Evolutionary conservation across 1,140 invertebrate genomes (phyloP).

Genomic region (Mactra quadrangularis): DNA sequence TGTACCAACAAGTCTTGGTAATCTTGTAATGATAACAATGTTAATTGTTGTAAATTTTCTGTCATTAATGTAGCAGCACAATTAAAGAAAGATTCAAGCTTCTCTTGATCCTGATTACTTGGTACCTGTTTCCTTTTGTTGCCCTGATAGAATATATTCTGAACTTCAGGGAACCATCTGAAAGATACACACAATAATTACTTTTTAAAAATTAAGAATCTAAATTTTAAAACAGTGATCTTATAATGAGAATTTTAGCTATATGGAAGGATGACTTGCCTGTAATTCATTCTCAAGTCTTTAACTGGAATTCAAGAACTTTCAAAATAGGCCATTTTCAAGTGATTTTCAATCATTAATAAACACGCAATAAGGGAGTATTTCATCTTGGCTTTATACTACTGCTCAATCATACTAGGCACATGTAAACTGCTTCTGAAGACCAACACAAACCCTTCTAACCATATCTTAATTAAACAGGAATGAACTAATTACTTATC

Average conservation of each 20-base stretch:
- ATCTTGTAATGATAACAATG: constrained; percentile 91
- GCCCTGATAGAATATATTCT: constrained; percentile 86
- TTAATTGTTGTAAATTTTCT: constrained; percentile 91
- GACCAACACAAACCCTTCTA: too few species aligned
- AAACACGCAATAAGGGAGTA: too few species aligned
- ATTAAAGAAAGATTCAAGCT: constrained; percentile 91
- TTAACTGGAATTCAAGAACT: too few species aligned
- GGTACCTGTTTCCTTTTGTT: constrained; percentile 91
- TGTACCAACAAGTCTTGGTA: constrained; percentile 91
- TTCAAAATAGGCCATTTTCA: too few species aligned
- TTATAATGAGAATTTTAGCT: too few species aligned
- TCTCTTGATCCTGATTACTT: constrained; percentile 87
- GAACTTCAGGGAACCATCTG: constrained; percentile 87
- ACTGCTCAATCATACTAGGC: too few species aligned
- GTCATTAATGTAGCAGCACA: constrained; percentile 94
- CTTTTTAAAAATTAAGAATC: not conserved
- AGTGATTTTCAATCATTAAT: too few species aligned
- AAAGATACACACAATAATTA: not conserved
- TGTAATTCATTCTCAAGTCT: too few species aligned
- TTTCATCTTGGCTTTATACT: too few species aligned
- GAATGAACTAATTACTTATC: too few species aligned
- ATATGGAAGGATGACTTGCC: not conserved
- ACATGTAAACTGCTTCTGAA: too few species aligned
- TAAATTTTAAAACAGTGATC: constrained; percentile 1
- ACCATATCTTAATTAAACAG: too few species aligned